Evolutionary conservation across 1,140 invertebrate genomes (phyloP), one percentile per base, ranked within the genome.

Genomic region (Vanessa atalanta): DNA sequence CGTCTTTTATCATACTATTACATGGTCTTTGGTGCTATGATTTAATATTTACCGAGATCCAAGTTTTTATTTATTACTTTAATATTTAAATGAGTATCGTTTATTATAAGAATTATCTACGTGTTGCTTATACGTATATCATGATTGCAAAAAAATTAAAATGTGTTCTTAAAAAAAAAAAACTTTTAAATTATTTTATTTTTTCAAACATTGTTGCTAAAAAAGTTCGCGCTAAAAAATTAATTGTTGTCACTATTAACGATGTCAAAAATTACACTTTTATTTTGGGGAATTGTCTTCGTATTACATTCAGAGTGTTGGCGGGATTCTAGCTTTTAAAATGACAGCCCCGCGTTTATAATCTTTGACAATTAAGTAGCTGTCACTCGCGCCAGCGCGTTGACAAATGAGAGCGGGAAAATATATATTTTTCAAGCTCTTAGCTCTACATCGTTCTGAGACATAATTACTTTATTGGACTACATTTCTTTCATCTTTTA

Each of bases 281-380:
- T 7, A 6, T 51, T 51, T 9, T 51, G 4, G 0, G 1, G 0
- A n/a, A 15, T 51, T 51, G 48, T 57, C 53, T 26, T 16, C 8
- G 53, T 23, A 57, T 0, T 31, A 57, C 20, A 16, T 57, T 23
- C 20, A 23, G 20, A 23, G 20, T 16, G 51, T 66, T 60, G 66
- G 53, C 66, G n/a, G 50, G 53, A 69, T 43, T 53, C n/a, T 53
- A 69, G 50, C 50, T 15, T 57, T 57, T 53, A 69, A 37, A 61
- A 43, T 60, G 66, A 69, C 66, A 69, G 53, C 66, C 7, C 48
- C 26, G 37, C 53, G 50, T 69, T 70, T 70, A 70, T 70, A 70
- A 70, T 61, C 55, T 70, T 31, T 70, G 68, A 70, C 68, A 70
- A 70, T 70, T 70, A 70, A 70, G 57, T 70, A 70, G 68, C 57